Base-by-base conservation (phyloP, 2,113 vertebrate species). In the Phalacrocorax brasilianus region DNA sequence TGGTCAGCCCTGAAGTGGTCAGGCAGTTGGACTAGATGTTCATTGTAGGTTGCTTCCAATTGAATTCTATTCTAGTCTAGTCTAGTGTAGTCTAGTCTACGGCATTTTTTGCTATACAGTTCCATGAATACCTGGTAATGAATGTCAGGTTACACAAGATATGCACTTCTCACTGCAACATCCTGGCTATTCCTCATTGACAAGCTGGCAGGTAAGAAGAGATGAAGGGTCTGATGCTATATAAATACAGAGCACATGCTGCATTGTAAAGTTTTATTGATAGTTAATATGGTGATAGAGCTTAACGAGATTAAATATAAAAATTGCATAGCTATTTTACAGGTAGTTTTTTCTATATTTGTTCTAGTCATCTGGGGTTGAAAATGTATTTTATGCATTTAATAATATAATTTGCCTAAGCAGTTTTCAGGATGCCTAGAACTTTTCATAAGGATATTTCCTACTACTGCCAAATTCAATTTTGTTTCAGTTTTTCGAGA, bases 101-200 rank as follows among this genome's bases (percentile, higher is more conserved):
- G 2, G 1, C 14, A 20, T 42, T 55, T 21, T 35, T 62, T 63
- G 5, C 68, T 78, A 5, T 45, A 86, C 40, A 17, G 44, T 71
- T 63, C 14, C 26, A 32, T 40, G 18, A 33, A 38, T 40, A 17
- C 0, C 0, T 2, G 2, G 5, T 65, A 24, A 12, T 82, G 26
- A 73, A 77, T 42, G 14, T 38, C 26, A 50, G 59, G 21, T 66
- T 45, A 50, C 5, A 53, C 5, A 66, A 55, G 42, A 68, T 65
- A 11, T n/a, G 5, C 17, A 38, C 6, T 32, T 62, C 33, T 89
- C 27, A 52, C 26, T 68, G 32, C 18, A 40, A 2, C 24, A 20
- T 80, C 28, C 47, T 45, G 9, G 11, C 24, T 70, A 17, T 14
- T 77, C 38, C n/a, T 40, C 38, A 6, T 18, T 45, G 24, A 9